Evolutionary conservation across 2,797 vertebrate species (phyloP).

Genomic region (Esox lucius): DNA sequence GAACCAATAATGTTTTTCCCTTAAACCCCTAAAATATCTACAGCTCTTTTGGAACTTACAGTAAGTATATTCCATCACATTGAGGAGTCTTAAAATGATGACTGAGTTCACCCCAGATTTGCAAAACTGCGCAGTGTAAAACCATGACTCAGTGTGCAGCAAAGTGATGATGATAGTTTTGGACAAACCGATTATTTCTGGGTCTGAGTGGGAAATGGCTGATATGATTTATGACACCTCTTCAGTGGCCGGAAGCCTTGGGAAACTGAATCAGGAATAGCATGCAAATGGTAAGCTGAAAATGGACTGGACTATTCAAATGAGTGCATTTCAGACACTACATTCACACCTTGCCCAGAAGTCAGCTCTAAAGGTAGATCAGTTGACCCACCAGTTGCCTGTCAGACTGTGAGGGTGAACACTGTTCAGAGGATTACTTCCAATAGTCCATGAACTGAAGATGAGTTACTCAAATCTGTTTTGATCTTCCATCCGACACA

Average conservation of each 20-base stretch:
- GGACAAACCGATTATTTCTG: not conserved
- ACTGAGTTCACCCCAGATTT: not conserved
- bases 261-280: not conserved
- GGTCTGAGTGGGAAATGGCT: not conserved
- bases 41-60: no score
- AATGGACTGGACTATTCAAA: not conserved
- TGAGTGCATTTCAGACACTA: not conserved
- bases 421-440: not conserved
- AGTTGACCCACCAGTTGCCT: not conserved
- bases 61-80: not conserved
- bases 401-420: not conserved
- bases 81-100: not conserved
- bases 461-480: constrained; percentile 1
- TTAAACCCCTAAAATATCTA: no score
- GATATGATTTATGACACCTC: not conserved
- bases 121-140: not conserved
- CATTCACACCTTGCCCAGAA: not conserved
- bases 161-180: not conserved
- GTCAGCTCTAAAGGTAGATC: not conserved
- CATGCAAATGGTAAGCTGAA: not conserved
- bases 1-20: no score
- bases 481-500: constrained; percentile 8
- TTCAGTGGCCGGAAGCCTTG: not conserved
- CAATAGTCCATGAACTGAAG: not conserved
- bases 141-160: not conserved